phyloP scores from a whole-genome alignment of 1,140 invertebrate genomes.

The Idris sp. region DNA sequence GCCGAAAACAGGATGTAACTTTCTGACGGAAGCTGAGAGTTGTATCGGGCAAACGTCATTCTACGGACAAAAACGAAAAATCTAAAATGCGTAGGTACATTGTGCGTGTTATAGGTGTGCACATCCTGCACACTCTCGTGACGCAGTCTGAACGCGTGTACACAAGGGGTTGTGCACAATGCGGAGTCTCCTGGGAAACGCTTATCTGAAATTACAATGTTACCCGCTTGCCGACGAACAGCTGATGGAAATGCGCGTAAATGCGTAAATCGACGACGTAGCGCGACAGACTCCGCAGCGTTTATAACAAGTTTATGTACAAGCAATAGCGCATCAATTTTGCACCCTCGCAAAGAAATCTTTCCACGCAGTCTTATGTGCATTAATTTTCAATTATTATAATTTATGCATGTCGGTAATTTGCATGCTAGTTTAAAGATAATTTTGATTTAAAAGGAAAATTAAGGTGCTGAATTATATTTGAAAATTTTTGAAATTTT shows the following conservation, averaged over 20 bases:
- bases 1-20: too few relatives aligned
- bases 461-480: too few relatives aligned
- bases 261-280: conserved; percentile 34
- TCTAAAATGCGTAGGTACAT: conserved; percentile 2
- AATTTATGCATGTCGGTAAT: too few relatives aligned
- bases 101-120: conserved; percentile 12
- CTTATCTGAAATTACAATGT: conserved; percentile 74
- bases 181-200: conserved; percentile 75
- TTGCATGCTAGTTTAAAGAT: too few relatives aligned
- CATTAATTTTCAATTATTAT: too few relatives aligned
- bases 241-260: conserved; percentile 50
- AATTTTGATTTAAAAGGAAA: too few relatives aligned
- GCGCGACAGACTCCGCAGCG: conserved; percentile 32
- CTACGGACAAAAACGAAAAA: conserved; percentile 11
- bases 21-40: conserved; percentile 1
- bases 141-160: conserved; percentile 35
- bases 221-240: conserved; percentile 56
- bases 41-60: conserved; percentile 7
- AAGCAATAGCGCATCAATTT: too few relatives aligned
- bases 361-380: too few relatives aligned
- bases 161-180: conserved; percentile 57
- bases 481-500: too few relatives aligned
- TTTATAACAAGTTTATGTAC: too few relatives aligned
- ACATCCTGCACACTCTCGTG: conserved; percentile 48
- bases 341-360: too few relatives aligned